These are phyloP conservation scores for Physocephala rufipes DNA, from an alignment of 2,888 invertebrate species.

Conservation along the genomic window DNA sequence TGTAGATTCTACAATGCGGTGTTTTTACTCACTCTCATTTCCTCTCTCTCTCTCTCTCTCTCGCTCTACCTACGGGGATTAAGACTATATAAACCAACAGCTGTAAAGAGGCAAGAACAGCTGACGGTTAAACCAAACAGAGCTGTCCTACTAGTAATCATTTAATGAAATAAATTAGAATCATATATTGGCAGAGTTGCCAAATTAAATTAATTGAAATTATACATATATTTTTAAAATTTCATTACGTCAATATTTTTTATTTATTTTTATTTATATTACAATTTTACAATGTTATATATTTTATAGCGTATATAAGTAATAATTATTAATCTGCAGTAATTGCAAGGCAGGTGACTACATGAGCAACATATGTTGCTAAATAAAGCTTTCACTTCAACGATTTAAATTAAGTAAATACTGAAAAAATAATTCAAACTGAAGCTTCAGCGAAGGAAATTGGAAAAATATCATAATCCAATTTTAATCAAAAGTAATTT, in stretches of 20 bases:
- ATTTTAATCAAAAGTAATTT: slow-evolving; percentile 16
- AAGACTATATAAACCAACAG: slow-evolving; percentile 7
- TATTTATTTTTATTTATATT: slow-evolving; percentile 25
- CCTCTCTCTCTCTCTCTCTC: no score
- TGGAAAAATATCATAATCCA: slow-evolving; percentile 27
- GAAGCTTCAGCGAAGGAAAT: slow-evolving; percentile 41
- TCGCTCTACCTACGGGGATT: no score
- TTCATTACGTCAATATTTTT: slow-evolving; percentile 44
- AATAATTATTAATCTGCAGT: slow-evolving; percentile 22
- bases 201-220: slow-evolving; percentile 5
- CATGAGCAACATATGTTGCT: slow-evolving; percentile 8
- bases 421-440: slow-evolving; percentile 33
- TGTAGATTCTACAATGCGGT: no score
- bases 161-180: slow-evolving; percentile 15
- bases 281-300: slow-evolving; percentile 28
- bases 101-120: slow-evolving; percentile 17
- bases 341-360: slow-evolving; percentile 16
- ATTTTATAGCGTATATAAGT: background rate
- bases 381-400: slow-evolving; percentile 16
- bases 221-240: slow-evolving; percentile 29
- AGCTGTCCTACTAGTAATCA: no score
- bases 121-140: no score
- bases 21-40: background rate
- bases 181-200: slow-evolving; percentile 10
- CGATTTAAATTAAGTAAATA: slow-evolving; percentile 6